A percentile compares a stretch with the other conserved stretches of the same genome.
Conservation (phyloP, 2,888 invertebrate species). For the Rhimphoctona megacephalus region DNA sequence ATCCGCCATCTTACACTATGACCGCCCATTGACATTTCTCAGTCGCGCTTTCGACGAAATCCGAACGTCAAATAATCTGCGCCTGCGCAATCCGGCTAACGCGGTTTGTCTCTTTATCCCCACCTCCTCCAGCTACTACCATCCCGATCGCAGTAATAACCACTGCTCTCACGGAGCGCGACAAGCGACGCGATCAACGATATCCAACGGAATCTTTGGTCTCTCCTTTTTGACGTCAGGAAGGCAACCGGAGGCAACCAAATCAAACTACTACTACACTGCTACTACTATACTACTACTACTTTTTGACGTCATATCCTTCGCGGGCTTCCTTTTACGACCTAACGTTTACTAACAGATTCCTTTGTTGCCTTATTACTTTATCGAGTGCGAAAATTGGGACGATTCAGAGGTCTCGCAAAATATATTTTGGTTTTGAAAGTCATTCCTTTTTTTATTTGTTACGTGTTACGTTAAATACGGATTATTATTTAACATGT, state of each 20-base stretch:
- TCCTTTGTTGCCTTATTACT: not conserved
- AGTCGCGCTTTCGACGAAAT: slow-evolving; percentile 32
- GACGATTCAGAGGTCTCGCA: not conserved
- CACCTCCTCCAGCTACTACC: not conserved
- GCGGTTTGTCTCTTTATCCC: not conserved
- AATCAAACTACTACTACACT: no score
- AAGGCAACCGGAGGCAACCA: no score
- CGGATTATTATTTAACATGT: not conserved
- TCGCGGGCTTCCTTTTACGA: not conserved
- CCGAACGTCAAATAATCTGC: slow-evolving; percentile 35
- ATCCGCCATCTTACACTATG: slow-evolving; percentile 81
- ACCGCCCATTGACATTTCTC: slow-evolving; percentile 60
- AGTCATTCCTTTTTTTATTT: not conserved
- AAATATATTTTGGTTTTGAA: not conserved
- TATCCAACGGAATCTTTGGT: not conserved
- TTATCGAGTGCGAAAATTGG: not conserved
- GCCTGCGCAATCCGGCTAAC: slow-evolving; percentile 7
- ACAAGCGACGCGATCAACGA: slow-evolving; percentile 2
- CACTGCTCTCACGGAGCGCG: not conserved
- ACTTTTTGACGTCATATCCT: not conserved
- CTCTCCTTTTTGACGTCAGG: not conserved
- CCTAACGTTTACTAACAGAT: not conserved
- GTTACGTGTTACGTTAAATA: not conserved
- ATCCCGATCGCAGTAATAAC: not conserved
- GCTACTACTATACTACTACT: no score